These are phyloP conservation scores for Pomacea maculata DNA, from an alignment of 1,140 invertebrate genomes.

Conservation along the genomic window DNA sequence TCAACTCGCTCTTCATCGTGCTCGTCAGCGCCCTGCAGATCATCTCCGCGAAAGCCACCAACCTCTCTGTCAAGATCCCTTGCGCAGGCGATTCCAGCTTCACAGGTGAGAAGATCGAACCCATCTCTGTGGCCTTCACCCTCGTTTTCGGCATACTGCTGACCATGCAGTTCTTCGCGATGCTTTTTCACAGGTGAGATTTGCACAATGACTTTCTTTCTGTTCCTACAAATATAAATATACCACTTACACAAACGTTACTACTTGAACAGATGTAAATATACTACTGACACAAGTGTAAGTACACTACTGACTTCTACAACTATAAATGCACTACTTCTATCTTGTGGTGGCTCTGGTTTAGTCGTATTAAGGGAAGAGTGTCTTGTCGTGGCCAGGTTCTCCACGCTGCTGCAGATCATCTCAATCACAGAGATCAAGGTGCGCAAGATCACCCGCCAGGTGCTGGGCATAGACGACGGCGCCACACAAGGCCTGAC, in stretches of 20 bases:
- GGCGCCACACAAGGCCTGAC: slow-evolving; percentile 10
- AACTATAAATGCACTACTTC: too few species aligned
- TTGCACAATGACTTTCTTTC: not conserved
- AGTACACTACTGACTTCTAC: too few species aligned
- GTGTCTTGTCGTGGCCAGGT: slow-evolving; percentile 57
- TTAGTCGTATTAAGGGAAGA: slow-evolving; percentile 52
- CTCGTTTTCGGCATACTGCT: slow-evolving; percentile 67
- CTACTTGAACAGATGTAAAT: too few species aligned
- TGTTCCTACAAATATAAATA: too few species aligned
- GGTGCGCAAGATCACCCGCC: slow-evolving; percentile 23
- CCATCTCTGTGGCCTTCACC: slow-evolving; percentile 67
- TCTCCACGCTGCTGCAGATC: slow-evolving; percentile 63
- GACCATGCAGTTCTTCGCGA: slow-evolving; percentile 67
- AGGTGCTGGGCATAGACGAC: slow-evolving; percentile 11
- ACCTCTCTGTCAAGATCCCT: slow-evolving; percentile 38
- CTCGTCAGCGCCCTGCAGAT: slow-evolving; percentile 50
- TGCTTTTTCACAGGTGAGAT: slow-evolving; percentile 50
- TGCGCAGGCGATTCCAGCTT: slow-evolving; percentile 23
- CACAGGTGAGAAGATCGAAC: slow-evolving; percentile 55
- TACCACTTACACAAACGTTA: too few species aligned
- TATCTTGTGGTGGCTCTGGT: too few species aligned
- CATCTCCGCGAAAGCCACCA: slow-evolving; percentile 33
- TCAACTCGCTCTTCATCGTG: slow-evolving; percentile 60
- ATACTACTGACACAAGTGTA: too few species aligned
- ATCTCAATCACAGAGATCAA: slow-evolving; percentile 51